phyloP scores from a whole-genome alignment of 2,113 vertebrate genomes.

The Pluvialis apricaria region DNA sequence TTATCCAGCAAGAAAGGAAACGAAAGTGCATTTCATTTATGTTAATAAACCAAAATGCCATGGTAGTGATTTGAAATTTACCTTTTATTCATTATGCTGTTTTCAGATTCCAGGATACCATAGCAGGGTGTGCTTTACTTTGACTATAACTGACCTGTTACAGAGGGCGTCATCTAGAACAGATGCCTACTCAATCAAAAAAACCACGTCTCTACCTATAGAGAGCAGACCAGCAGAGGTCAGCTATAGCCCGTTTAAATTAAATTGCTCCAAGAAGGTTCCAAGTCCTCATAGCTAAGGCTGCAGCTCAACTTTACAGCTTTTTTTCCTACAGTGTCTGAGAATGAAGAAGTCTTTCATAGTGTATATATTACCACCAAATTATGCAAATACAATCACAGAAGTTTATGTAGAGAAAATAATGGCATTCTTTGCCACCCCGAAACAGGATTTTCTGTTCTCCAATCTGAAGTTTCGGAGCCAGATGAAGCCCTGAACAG shows the following conservation, averaged over 20 bases:
- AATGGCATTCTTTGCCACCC: neutral
- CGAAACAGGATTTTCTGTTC: neutral
- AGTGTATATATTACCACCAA: neutral
- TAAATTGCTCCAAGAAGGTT: neutral
- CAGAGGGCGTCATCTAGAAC: neutral
- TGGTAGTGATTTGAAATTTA: neutral
- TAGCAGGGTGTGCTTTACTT: neutral
- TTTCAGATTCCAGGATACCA: neutral
- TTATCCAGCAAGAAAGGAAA: neutral
- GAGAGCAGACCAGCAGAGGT: neutral
- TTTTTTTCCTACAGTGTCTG: neutral
- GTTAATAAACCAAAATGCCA: neutral
- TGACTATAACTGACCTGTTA: neutral
- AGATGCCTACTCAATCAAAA: neutral
- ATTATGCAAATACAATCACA: neutral
- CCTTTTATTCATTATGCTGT: neutral
- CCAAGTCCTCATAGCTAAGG: neutral
- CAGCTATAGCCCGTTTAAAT: neutral
- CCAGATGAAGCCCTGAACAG: neutral
- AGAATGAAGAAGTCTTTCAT: neutral
- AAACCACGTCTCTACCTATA: neutral
- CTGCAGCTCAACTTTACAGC: neutral
- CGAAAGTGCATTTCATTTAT: neutral
- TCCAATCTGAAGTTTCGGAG: neutral
- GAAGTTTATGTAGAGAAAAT: neutral